Conservation (phyloP, 1,140 invertebrate species). For the Drosophila ercepeae region DNA sequence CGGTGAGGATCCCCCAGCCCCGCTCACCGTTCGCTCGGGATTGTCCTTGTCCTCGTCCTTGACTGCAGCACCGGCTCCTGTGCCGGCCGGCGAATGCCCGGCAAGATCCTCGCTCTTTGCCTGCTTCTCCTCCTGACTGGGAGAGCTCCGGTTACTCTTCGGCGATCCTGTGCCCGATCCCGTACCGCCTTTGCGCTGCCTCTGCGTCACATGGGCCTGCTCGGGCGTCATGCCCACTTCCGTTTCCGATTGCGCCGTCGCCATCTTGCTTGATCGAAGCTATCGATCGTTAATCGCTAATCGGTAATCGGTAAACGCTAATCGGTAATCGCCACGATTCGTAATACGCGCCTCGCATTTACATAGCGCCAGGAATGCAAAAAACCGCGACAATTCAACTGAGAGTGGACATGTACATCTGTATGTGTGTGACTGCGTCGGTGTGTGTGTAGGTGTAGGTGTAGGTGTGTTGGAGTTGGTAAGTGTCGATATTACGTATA, state of each 20-base stretch:
- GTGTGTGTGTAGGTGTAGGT: slow-evolving; percentile 29
- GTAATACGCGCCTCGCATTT: slow-evolving; percentile 23
- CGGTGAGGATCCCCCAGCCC: slow-evolving; percentile 22
- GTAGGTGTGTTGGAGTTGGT: slow-evolving; percentile 10
- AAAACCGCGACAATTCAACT: slow-evolving; percentile 39
- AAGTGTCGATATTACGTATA: slow-evolving; percentile 26
- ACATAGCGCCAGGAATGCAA: slow-evolving; percentile 14
- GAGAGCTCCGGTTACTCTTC: slow-evolving; percentile 19
- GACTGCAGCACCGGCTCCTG: not conserved
- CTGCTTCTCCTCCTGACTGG: slow-evolving; percentile 10
- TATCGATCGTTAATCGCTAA: slow-evolving; percentile 18
- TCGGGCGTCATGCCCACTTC: slow-evolving; percentile 42
- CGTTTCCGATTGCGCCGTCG: slow-evolving; percentile 41
- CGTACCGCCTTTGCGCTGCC: slow-evolving; percentile 60
- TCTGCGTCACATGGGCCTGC: slow-evolving; percentile 55
- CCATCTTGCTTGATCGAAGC: slow-evolving; percentile 31
- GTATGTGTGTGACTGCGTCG: slow-evolving; percentile 1
- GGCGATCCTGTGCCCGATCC: slow-evolving; percentile 16
- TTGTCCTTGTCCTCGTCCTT: slow-evolving; percentile 31
- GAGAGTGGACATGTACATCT: slow-evolving; percentile 41
- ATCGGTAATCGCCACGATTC: slow-evolving; percentile 23
- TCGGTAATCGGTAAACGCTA: slow-evolving; percentile 10
- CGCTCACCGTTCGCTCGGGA: not conserved
- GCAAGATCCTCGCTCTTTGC: slow-evolving; percentile 33
- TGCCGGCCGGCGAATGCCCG: slow-evolving; percentile 1